Percentiles rank a stretch among this genome's conserved stretches.
These are phyloP conservation scores for Procambarus virginalis DNA, from an alignment of 1,140 invertebrate species.

Conservation along the genomic window DNA sequence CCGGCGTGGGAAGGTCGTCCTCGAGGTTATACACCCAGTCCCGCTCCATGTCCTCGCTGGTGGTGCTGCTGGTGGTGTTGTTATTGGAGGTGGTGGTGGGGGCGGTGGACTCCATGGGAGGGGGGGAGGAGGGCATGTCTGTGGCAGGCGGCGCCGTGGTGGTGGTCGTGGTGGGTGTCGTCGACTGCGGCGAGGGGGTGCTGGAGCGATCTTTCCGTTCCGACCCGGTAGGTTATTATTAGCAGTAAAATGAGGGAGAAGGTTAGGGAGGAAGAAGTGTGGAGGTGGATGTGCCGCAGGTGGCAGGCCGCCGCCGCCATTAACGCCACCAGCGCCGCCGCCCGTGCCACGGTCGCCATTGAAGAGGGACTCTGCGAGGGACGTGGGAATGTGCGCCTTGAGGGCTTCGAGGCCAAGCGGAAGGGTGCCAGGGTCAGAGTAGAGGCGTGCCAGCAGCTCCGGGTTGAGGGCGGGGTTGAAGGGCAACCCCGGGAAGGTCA, in stretches of 20 bases:
- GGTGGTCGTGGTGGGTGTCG: conserved; percentile 70
- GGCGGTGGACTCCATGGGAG: conserved; percentile 70
- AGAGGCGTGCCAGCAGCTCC: conserved; percentile 88
- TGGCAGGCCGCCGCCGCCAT: conserved; percentile 30
- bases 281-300: conserved; percentile 72
- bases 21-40: conserved; percentile 70
- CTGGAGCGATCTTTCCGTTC: conserved; percentile 66
- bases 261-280: conserved; percentile 73
- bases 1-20: conserved; percentile 70
- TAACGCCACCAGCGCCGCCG: not conserved
- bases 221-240: conserved; percentile 65
- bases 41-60: conserved; percentile 72
- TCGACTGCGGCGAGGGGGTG: conserved; percentile 71
- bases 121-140: conserved; percentile 73
- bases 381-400: conserved; percentile 74
- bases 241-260: conserved; percentile 67
- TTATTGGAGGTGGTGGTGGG: conserved; percentile 71
- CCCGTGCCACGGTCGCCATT: conserved; percentile 41
- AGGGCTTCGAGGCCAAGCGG: conserved; percentile 78
- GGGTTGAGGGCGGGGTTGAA: conserved; percentile 78
- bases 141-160: conserved; percentile 73
- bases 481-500: conserved; percentile 74
- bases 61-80: conserved; percentile 17
- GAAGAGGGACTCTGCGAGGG: conserved; percentile 70
- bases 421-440: conserved; percentile 81